Percentiles rank a stretch among this genome's conserved stretches.
Conservation (phyloP, 2,888 invertebrate species). For the Autographa gamma region DNA sequence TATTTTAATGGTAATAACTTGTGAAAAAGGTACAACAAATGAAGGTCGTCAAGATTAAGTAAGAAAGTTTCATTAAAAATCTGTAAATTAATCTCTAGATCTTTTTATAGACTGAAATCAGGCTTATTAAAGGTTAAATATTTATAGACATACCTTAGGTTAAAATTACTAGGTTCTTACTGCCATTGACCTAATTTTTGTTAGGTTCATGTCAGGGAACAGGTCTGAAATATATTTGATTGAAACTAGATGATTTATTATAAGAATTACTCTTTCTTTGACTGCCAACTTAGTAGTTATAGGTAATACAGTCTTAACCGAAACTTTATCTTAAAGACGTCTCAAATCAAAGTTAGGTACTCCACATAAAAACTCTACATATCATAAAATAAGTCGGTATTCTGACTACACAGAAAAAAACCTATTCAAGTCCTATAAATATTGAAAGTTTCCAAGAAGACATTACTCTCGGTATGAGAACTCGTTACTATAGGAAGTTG, state of each 20-base stretch:
- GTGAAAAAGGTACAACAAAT: too few species aligned
- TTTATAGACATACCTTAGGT: too few species aligned
- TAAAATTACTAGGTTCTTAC: too few species aligned
- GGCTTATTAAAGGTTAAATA: too few species aligned
- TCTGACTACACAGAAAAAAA: conserved; percentile 12
- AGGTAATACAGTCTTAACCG: background rate
- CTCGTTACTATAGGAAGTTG: conserved; percentile 17
- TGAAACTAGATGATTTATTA: too few species aligned
- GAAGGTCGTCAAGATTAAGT: background rate
- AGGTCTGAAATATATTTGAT: too few species aligned
- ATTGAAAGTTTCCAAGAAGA: conserved; percentile 30
- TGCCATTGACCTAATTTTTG: too few species aligned
- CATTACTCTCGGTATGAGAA: conserved; percentile 20
- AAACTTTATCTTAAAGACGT: conserved; percentile 11
- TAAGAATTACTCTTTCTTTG: too few species aligned
- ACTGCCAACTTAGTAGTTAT: background rate
- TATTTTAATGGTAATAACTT: background rate
- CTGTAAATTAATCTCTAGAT: background rate
- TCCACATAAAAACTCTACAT: conserved; percentile 20
- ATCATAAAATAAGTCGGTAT: conserved; percentile 30
- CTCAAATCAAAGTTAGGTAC: conserved; percentile 37
- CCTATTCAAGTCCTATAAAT: conserved; percentile 30
- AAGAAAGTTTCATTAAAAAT: background rate
- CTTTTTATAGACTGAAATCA: too few species aligned
- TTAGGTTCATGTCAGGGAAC: too few species aligned